phyloP scores from a whole-genome alignment of 2,797 vertebrate species.

The Margarornis squamiger region DNA sequence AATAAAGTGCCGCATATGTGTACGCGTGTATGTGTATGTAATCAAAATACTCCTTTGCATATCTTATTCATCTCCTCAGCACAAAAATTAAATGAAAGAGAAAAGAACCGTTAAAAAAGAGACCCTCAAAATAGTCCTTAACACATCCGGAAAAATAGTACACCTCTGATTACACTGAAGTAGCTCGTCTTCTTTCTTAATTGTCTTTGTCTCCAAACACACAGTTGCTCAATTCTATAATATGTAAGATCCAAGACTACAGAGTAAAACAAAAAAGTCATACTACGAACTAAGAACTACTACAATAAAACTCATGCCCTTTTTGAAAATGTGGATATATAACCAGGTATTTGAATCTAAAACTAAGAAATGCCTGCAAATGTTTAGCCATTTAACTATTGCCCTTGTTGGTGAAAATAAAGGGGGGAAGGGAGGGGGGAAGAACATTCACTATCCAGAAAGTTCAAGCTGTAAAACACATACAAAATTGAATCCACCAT shows the following conservation, averaged over 20 bases:
- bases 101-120: background rate
- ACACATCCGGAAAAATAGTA: background rate
- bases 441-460: constrained; percentile 28
- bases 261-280: constrained; percentile 51
- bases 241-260: background rate
- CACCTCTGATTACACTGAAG: background rate
- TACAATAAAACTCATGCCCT: constrained; percentile 15
- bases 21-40: background rate
- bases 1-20: background rate
- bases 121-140: background rate
- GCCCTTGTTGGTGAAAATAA: background rate
- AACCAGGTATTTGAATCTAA: constrained; percentile 20
- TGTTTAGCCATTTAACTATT: constrained; percentile 1
- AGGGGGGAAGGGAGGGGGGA: too few species aligned
- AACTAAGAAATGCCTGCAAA: constrained; percentile 53
- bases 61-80: background rate
- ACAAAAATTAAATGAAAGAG: background rate
- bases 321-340: background rate
- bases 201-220: constrained; percentile 65
- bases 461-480: constrained; percentile 52
- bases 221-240: constrained; percentile 35
- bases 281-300: constrained; percentile 47
- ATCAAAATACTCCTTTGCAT: background rate
- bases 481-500: background rate
- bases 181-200: constrained; percentile 48